Evolutionary conservation across 2,113 vertebrate genomes (phyloP).

Genomic region (Desmodus rotundus): DNA sequence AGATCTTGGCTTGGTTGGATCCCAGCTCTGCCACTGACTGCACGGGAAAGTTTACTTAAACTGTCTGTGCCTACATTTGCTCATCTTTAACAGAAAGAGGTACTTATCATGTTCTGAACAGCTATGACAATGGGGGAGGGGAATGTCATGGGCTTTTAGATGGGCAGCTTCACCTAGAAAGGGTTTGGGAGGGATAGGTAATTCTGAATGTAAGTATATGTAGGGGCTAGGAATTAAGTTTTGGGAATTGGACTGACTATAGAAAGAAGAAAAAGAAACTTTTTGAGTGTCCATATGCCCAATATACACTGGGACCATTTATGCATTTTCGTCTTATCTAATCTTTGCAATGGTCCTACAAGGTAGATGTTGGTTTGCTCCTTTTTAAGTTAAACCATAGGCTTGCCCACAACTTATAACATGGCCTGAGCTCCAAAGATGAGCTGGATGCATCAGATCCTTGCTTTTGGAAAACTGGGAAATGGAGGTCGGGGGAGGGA

Average conservation of each 20-base stretch:
- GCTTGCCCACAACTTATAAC: background rate
- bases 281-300: background rate
- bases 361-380: background rate
- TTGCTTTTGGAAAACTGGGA: background rate
- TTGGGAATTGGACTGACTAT: background rate
- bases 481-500: background rate
- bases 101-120: background rate
- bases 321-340: background rate
- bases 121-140: background rate
- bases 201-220: background rate
- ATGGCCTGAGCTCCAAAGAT: background rate
- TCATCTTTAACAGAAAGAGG: background rate
- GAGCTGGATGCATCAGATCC: background rate
- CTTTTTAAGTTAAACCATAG: background rate
- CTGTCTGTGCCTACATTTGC: background rate
- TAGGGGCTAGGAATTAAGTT: background rate
- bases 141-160: background rate
- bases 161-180: background rate
- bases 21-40: background rate
- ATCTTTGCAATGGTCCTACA: background rate
- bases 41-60: background rate
- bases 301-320: background rate
- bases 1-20: background rate
- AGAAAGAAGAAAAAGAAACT: background rate
- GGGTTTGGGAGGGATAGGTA: background rate